Evolutionary conservation across 2,888 invertebrate species (phyloP).

Genomic region (Blastobasis adustella): DNA sequence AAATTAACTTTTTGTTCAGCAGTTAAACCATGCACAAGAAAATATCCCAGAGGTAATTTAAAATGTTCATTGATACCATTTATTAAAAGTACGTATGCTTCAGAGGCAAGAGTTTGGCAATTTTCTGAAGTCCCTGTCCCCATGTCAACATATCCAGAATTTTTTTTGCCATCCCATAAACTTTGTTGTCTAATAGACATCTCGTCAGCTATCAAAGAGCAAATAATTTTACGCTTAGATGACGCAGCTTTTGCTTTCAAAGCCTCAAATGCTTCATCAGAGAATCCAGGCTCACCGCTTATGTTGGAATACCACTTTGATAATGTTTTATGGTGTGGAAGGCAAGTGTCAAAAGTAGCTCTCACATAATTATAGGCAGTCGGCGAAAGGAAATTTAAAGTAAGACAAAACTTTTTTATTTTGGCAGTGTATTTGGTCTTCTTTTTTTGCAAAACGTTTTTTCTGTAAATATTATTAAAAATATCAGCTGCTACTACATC

Average conservation of each 20-base stretch:
- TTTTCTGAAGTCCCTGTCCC: slow-evolving; percentile 2
- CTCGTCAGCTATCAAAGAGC: slow-evolving; percentile 1
- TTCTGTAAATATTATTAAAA: slow-evolving; percentile 1
- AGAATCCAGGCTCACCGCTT: slow-evolving; percentile 15
- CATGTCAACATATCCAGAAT: no score
- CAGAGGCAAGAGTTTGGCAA: slow-evolving; percentile 1
- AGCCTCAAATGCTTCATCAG: slow-evolving; percentile 18
- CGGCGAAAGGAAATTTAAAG: background rate
- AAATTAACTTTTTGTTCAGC: slow-evolving; percentile 3
- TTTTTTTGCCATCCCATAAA: no score
- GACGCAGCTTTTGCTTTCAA: background rate
- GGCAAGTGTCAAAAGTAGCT: background rate
- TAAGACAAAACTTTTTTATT: background rate
- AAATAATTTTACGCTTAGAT: background rate
- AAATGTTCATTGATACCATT: slow-evolving; percentile 2
- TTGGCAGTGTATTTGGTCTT: background rate
- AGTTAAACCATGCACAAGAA: slow-evolving; percentile 9
- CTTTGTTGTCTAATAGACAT: slow-evolving; percentile 12
- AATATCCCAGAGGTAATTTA: slow-evolving; percentile 8
- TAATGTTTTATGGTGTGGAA: slow-evolving; percentile 15
- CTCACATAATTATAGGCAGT: background rate
- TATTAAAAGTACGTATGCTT: slow-evolving; percentile 4
- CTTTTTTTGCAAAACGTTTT: slow-evolving; percentile 3
- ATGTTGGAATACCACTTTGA: slow-evolving; percentile 15
- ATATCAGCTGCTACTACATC: slow-evolving; percentile 8